Base-by-base conservation (phyloP, 2,113 vertebrate genomes). In the Caranx melampygus region DNA sequence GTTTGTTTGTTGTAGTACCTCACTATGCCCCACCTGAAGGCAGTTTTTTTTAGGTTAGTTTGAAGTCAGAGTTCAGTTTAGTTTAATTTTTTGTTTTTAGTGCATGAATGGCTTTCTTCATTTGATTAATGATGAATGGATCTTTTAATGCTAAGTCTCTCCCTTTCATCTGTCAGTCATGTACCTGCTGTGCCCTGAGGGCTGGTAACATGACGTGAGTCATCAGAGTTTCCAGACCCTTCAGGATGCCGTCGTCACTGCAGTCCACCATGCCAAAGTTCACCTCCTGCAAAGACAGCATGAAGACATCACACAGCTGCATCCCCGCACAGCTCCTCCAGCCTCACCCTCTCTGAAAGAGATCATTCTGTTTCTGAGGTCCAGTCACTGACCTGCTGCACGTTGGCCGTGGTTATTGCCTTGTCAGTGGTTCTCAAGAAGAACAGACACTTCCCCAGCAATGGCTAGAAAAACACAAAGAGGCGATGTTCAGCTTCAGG, bases 171-270 rank as follows among this genome's bases (percentile, higher is more conserved):
- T 26, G 13, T 55, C 10, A 16, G 16, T 18, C 47, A 49, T 15
- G 7, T 71, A 96, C 96, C 96, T 96, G 92, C 78, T 96, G 95
- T 2, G 94, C 94, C 59, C 88, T 92, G 61, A 96, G 94, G 12
- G 93, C 92, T 10, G 95, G 95, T 75, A 95, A 47, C 92, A 95
- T 92, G 77, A 95, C 44, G 44, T 92, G 82, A n/a, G 94, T 89
- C 79, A 97, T 82, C 65, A 96, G 92, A 21, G 88, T 90, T 73
- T 96, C 95, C 81, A 97, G 44, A 2, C 93, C 90, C 60, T 88
- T 89, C 47, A 96, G 91, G 44, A 96, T 75, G 83, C 84, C 89
- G 58, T 94, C 93, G 12, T 89, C 86, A 37, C 73, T 72, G 81
- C 96, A 93, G 65, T 95, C 92, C 81, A 96, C 80, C 82, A 91